These are phyloP conservation scores for Anableps anableps DNA, from an alignment of 2,797 vertebrate genomes.

Conservation along the genomic window DNA sequence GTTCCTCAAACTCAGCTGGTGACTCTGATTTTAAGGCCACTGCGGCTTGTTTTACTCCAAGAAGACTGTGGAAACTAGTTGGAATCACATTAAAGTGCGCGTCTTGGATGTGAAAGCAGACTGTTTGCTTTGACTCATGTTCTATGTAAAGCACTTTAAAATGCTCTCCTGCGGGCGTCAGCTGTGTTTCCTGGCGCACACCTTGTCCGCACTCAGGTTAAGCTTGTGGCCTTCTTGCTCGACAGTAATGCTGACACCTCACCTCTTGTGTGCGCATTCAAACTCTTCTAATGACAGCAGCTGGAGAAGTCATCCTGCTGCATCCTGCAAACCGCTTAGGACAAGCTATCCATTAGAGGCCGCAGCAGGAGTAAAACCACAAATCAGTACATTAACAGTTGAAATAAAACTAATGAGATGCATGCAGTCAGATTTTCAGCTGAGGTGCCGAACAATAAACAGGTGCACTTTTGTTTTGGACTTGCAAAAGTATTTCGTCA, in stretches of 20 bases:
- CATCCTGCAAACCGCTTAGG: not conserved
- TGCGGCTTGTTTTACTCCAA: slow-evolving; percentile 15
- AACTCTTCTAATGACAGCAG: slow-evolving; percentile 26
- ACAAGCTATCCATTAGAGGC: not conserved
- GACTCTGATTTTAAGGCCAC: not conserved
- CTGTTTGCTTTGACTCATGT: not conserved
- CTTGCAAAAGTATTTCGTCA: not conserved
- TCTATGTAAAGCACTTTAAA: not conserved
- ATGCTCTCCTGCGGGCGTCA: slow-evolving; percentile 46
- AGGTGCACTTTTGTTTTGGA: not conserved
- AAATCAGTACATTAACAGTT: not conserved
- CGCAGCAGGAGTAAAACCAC: not conserved
- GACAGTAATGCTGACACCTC: slow-evolving; percentile 51
- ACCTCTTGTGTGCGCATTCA: slow-evolving; percentile 56
- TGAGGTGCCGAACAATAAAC: not conserved
- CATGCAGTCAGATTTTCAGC: not conserved
- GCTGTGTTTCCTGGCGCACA: slow-evolving; percentile 45
- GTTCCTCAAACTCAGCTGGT: not conserved
- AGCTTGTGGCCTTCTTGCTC: slow-evolving; percentile 59
- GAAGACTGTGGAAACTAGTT: slow-evolving; percentile 4
- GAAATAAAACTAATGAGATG: not conserved
- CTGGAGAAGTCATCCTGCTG: slow-evolving; percentile 1
- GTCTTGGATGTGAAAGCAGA: not conserved
- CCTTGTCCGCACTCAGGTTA: slow-evolving; percentile 35
- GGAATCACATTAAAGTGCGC: not conserved